These are phyloP conservation scores for Alloscopus bannaensis DNA, from an alignment of 2,888 invertebrate genomes.

Conservation along the genomic window DNA sequence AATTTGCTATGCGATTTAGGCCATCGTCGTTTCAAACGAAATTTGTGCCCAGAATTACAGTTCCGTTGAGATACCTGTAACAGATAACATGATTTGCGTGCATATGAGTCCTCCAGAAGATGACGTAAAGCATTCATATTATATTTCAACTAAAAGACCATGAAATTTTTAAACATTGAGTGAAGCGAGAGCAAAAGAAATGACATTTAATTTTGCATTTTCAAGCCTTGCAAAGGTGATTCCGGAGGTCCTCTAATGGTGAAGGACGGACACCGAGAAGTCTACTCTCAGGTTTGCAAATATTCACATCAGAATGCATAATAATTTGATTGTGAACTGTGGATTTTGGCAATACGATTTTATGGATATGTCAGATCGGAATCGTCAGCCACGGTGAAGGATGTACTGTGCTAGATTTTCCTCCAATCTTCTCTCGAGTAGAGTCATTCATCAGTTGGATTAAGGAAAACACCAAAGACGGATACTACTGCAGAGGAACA, in stretches of 20 bases:
- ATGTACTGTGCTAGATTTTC: conserved; percentile 48
- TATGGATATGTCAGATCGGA: conserved; percentile 45
- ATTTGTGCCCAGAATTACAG: conserved; percentile 52
- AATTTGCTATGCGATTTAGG: no score
- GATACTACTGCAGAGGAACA: conserved; percentile 44
- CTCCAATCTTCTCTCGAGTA: conserved; percentile 56
- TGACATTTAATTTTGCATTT: background rate
- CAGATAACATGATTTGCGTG: conserved; percentile 60
- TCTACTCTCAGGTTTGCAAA: conserved; percentile 44
- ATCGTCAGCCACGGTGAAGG: conserved; percentile 62
- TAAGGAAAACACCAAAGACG: conserved; percentile 55
- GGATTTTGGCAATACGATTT: background rate
- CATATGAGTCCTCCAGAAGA: conserved; percentile 15
- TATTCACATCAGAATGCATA: background rate
- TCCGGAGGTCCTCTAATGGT: conserved; percentile 57
- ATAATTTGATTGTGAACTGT: no score
- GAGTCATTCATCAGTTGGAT: conserved; percentile 55
- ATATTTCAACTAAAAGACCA: background rate
- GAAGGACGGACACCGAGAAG: conserved; percentile 7
- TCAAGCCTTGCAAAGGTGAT: conserved; percentile 66
- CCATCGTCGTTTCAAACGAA: conserved; percentile 53
- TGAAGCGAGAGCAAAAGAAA: background rate
- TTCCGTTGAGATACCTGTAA: conserved; percentile 49
- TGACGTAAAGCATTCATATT: conserved; percentile 50
- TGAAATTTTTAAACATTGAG: background rate